Percentiles rank a stretch among this genome's conserved stretches.
These are phyloP conservation scores for Prinia subflava DNA, from an alignment of 2,113 vertebrate genomes.

Conservation along the genomic window DNA sequence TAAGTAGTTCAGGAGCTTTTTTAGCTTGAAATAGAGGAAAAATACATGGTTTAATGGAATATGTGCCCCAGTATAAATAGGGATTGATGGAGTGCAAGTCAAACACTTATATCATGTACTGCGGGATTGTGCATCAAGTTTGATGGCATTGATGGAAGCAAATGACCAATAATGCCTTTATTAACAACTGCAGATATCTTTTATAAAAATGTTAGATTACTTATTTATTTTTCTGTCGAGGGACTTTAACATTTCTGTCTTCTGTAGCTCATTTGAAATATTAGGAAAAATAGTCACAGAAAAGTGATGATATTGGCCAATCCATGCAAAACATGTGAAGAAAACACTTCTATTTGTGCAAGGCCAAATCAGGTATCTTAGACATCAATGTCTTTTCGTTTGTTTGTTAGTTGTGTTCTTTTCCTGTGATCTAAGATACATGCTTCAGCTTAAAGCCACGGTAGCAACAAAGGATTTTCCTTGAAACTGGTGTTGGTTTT, in stretches of 20 bases:
- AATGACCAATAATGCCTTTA: not conserved
- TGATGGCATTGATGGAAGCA: not conserved
- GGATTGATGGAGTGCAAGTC: not conserved
- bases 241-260: not conserved
- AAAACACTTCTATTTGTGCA: not conserved
- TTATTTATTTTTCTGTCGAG: not conserved
- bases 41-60: not conserved
- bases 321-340: not conserved
- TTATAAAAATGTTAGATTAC: not conserved
- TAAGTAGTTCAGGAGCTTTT: not conserved
- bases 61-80: not conserved
- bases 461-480: not conserved
- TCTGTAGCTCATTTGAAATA: not conserved
- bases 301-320: not conserved
- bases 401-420: not conserved
- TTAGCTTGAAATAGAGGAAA: not conserved
- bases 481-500: not conserved
- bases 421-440: not conserved
- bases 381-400: not conserved
- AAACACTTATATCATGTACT: not conserved
- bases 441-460: not conserved
- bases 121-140: not conserved
- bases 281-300: not conserved
- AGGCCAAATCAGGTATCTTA: not conserved
- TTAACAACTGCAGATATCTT: not conserved